Evolutionary conservation across 2,113 vertebrate species (phyloP).

Genomic region (Sylvietta virens): DNA sequence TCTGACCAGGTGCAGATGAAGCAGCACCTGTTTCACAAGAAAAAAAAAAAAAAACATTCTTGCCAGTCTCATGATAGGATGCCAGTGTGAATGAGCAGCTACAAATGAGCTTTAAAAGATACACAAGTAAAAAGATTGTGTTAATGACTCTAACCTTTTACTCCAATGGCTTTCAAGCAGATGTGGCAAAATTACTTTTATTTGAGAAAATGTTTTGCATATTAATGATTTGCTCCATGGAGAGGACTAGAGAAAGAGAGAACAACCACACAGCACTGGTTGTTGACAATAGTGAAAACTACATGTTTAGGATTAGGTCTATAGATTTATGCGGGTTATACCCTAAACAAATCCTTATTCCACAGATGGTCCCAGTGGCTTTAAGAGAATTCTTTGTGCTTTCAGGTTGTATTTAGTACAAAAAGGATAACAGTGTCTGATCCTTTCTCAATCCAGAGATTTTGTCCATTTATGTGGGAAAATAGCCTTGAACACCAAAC

Average conservation of each 20-base stretch:
- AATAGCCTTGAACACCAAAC: background rate
- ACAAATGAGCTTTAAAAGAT: background rate
- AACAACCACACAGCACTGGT: accelerated
- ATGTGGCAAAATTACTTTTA: background rate
- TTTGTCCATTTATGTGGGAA: background rate
- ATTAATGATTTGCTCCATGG: background rate
- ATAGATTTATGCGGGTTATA: background rate
- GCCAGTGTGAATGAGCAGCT: background rate
- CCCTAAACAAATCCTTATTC: background rate
- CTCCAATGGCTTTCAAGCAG: background rate
- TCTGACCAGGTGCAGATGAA: background rate
- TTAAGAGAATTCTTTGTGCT: background rate
- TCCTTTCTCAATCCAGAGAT: background rate
- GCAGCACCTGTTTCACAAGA: background rate
- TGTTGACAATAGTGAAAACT: background rate
- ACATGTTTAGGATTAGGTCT: background rate
- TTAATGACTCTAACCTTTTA: background rate
- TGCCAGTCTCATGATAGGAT: accelerated
- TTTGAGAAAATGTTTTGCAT: background rate
- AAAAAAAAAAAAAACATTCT: background rate
- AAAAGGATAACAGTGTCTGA: background rate
- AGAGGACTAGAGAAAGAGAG: background rate
- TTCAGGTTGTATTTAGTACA: background rate
- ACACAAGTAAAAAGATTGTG: background rate
- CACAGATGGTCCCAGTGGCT: background rate